phyloP scores from a whole-genome alignment of 2,888 invertebrate genomes.

The Salticus scenicus region DNA sequence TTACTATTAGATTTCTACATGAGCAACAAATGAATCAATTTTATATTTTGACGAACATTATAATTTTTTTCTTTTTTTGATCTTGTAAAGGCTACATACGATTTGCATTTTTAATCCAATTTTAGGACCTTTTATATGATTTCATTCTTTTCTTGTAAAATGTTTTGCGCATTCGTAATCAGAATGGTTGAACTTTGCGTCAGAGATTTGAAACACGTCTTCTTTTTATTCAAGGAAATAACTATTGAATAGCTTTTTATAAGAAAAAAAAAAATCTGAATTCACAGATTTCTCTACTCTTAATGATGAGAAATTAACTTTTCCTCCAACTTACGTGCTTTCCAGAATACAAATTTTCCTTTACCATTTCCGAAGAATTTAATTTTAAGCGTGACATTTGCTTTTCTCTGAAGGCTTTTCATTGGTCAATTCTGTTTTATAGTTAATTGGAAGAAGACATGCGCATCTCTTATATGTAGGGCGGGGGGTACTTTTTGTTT shows the following conservation, averaged over 20 bases:
- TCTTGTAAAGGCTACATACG: no score
- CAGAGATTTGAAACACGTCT: not conserved
- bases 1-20: no score
- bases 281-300: not conserved
- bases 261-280: not conserved
- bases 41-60: no score
- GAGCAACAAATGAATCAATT: no score
- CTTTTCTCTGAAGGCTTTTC: not conserved
- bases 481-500: no score
- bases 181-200: not conserved
- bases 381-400: conserved; percentile 15
- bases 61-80: no score
- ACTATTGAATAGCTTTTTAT: not conserved
- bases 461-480: not conserved
- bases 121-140: no score
- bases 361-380: not conserved
- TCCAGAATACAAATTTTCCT: conserved; percentile 1
- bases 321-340: not conserved
- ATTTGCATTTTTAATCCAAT: no score
- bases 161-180: not conserved
- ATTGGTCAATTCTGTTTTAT: conserved; percentile 8
- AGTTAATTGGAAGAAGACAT: conserved; percentile 9
- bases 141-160: no score
- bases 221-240: not conserved
- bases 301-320: conserved; percentile 14